Evolutionary conservation across 53 echinoderm and acorn worm genomes (phyloP).

Genomic region (Henricia sp.): DNA sequence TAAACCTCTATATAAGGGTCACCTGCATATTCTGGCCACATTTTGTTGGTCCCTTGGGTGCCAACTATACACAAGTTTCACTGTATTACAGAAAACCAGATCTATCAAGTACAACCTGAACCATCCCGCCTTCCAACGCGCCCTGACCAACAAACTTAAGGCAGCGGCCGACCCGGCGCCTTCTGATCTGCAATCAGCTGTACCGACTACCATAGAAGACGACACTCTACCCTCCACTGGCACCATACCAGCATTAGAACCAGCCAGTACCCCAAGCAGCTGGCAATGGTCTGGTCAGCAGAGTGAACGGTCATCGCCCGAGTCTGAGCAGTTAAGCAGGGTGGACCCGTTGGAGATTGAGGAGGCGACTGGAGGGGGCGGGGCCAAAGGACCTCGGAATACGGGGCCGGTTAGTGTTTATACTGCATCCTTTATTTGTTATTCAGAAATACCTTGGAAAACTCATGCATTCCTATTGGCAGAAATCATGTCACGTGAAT

Average conservation of each 20-base stretch:
- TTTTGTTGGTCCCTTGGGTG: no score
- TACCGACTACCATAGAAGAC: background rate
- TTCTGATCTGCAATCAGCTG: background rate
- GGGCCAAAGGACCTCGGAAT: slow-evolving; percentile 71
- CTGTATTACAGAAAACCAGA: slow-evolving; percentile 74
- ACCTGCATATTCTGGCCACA: no score
- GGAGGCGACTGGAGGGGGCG: slow-evolving; percentile 37
- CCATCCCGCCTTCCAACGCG: slow-evolving; percentile 93
- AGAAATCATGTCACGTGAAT: no score
- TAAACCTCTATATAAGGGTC: no score
- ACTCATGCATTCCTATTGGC: background rate
- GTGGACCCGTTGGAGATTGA: slow-evolving; percentile 55
- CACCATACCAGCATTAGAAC: background rate
- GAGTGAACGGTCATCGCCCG: slow-evolving; percentile 70
- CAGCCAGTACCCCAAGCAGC: slow-evolving; percentile 13
- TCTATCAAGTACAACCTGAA: slow-evolving; percentile 76
- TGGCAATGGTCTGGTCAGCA: slow-evolving; percentile 46
- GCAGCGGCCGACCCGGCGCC: background rate
- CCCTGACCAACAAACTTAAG: slow-evolving; percentile 40
- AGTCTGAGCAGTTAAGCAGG: slow-evolving; percentile 72
- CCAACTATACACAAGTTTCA: no score
- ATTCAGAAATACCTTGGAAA: background rate
- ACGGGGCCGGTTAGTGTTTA: slow-evolving; percentile 65
- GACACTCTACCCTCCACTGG: slow-evolving; percentile 1
- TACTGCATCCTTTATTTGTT: background rate